phyloP scores from a whole-genome alignment of 2,888 invertebrate species.

The Arctia plantaginis region DNA sequence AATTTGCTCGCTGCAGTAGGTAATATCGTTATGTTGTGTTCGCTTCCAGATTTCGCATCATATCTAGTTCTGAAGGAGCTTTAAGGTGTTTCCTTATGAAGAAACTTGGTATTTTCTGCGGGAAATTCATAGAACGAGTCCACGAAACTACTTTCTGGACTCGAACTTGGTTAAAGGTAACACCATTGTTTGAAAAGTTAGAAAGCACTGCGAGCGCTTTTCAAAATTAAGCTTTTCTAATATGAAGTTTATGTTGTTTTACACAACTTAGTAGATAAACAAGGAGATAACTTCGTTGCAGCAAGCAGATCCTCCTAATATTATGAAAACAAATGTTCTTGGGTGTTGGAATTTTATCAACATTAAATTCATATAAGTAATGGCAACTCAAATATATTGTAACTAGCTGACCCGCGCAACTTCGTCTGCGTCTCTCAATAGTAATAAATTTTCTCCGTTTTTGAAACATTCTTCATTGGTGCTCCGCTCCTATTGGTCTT shows the following conservation, averaged over 20 bases:
- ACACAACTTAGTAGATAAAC: neutral
- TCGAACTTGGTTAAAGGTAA: neutral
- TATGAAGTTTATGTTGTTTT: neutral
- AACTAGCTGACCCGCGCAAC: no score
- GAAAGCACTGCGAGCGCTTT: neutral
- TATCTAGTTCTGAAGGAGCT: slow-evolving; percentile 40
- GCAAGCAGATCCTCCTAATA: no score
- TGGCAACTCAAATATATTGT: no score
- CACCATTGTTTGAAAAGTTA: neutral
- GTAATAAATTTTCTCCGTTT: no score
- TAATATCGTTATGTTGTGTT: slow-evolving; percentile 69
- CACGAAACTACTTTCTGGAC: neutral
- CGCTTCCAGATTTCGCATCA: slow-evolving; percentile 61
- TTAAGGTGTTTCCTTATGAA: slow-evolving; percentile 39
- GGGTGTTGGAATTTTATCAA: no score
- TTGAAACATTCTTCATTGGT: no score
- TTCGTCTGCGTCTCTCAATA: no score
- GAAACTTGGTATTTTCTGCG: slow-evolving; percentile 17
- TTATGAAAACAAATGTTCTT: no score
- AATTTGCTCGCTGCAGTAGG: slow-evolving; percentile 60
- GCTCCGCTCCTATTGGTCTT: no score
- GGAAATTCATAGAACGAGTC: slow-evolving; percentile 18
- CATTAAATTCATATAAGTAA: no score
- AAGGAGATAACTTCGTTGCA: neutral
- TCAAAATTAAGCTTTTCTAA: neutral